These are phyloP conservation scores for Eulithis prunata DNA, from an alignment of 2,888 invertebrate genomes.

Conservation along the genomic window DNA sequence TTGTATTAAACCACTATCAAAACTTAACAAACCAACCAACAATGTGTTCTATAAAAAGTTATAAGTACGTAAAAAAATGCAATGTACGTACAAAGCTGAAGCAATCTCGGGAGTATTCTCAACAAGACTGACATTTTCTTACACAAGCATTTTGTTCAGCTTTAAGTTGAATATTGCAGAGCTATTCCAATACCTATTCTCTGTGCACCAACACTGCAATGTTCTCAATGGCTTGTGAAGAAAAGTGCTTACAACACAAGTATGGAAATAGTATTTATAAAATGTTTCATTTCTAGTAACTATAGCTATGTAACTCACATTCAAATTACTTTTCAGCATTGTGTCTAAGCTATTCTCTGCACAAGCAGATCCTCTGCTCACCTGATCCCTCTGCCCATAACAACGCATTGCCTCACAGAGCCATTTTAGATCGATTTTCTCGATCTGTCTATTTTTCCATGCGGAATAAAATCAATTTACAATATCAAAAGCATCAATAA, in stretches of 20 bases:
- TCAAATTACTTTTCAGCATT: too few species aligned
- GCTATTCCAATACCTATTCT: conserved; percentile 29
- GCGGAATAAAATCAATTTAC: conserved; percentile 13
- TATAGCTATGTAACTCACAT: too few species aligned
- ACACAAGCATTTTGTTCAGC: conserved; percentile 38
- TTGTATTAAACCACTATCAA: background rate
- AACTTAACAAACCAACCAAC: background rate
- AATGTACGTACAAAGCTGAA: conserved; percentile 32
- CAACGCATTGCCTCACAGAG: too few species aligned
- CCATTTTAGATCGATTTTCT: background rate
- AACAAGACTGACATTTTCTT: conserved; percentile 36
- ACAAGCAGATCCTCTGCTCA: too few species aligned
- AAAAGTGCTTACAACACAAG: background rate
- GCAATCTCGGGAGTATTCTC: conserved; percentile 34
- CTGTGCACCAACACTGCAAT: conserved; percentile 19
- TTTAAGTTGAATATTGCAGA: conserved; percentile 32
- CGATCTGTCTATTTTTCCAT: background rate
- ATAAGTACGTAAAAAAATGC: conserved; percentile 28
- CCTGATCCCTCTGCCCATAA: too few species aligned
- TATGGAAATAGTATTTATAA: background rate
- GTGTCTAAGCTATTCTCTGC: too few species aligned
- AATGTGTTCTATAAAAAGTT: background rate
- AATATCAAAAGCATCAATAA: conserved; percentile 12
- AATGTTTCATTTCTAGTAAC: too few species aligned
- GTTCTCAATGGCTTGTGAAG: conserved; percentile 21